These are phyloP conservation scores for Parus major DNA, from an alignment of 2,113 vertebrate species.

Conservation along the genomic window DNA sequence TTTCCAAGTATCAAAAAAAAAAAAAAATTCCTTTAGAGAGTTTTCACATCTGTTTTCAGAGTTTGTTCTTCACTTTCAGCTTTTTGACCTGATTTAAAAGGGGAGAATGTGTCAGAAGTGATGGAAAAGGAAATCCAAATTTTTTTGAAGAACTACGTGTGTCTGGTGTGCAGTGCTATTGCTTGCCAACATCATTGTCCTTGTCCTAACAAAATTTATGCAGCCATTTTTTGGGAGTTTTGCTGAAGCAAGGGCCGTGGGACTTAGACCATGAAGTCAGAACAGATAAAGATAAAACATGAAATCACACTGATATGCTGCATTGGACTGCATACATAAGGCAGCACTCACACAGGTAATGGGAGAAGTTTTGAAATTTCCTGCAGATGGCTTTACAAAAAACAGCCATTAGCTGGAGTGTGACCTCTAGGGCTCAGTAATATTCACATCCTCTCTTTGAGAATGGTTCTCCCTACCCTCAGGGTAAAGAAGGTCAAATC, in stretches of 20 bases:
- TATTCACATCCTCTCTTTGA: neutral
- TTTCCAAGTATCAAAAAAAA: neutral
- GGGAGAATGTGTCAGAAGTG: neutral
- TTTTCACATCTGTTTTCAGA: neutral
- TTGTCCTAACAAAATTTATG: neutral
- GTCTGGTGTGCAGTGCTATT: neutral
- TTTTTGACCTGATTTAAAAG: neutral
- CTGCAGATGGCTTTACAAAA: neutral
- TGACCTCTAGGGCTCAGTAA: neutral
- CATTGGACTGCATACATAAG: neutral
- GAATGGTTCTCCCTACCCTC: neutral
- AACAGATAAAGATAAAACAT: neutral
- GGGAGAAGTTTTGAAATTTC: neutral
- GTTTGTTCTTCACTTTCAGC: neutral
- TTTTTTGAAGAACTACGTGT: neutral
- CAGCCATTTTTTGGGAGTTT: neutral
- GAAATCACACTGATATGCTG: neutral
- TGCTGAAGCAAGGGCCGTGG: neutral
- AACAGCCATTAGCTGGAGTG: neutral
- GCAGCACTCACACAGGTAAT: neutral
- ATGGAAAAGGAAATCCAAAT: neutral
- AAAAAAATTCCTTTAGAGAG: neutral
- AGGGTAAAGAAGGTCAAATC: neutral
- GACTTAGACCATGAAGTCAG: neutral
- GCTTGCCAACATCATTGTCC: neutral